phyloP scores from a whole-genome alignment of 2,888 invertebrate genomes.

The Bugula neritina region DNA sequence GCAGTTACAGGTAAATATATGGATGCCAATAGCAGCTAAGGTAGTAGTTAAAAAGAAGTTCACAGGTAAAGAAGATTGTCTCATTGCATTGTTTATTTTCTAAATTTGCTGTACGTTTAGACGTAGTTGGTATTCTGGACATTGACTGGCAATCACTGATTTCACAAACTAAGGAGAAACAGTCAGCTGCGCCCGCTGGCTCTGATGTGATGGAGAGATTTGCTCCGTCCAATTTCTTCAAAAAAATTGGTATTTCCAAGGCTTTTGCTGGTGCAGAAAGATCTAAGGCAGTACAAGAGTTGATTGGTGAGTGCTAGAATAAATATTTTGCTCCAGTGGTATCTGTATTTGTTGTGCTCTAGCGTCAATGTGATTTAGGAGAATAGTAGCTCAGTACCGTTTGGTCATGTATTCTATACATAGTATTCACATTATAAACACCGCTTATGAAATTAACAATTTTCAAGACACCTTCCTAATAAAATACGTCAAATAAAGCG shows the following conservation, averaged over 20 bases:
- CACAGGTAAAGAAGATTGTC: too few species aligned
- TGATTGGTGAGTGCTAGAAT: slow-evolving; percentile 25
- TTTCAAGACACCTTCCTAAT: too few species aligned
- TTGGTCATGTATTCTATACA: neutral
- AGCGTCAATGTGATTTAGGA: neutral
- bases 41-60: too few species aligned
- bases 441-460: neutral
- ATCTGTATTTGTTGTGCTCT: neutral
- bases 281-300: slow-evolving; percentile 51
- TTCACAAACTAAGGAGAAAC: slow-evolving; percentile 42
- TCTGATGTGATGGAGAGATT: slow-evolving; percentile 69
- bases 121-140: slow-evolving; percentile 84
- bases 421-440: neutral
- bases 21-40: too few species aligned
- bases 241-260: slow-evolving; percentile 73
- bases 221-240: slow-evolving; percentile 72
- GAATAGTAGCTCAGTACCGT: neutral
- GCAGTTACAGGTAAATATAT: neutral
- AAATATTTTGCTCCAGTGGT: too few species aligned
- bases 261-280: slow-evolving; percentile 69
- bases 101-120: too few species aligned
- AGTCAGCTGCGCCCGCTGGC: slow-evolving; percentile 42
- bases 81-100: too few species aligned
- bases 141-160: slow-evolving; percentile 84
- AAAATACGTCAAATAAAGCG: too few species aligned